Base-by-base conservation (phyloP, 2,797 vertebrate genomes). In the Artibeus jamaicensis region DNA sequence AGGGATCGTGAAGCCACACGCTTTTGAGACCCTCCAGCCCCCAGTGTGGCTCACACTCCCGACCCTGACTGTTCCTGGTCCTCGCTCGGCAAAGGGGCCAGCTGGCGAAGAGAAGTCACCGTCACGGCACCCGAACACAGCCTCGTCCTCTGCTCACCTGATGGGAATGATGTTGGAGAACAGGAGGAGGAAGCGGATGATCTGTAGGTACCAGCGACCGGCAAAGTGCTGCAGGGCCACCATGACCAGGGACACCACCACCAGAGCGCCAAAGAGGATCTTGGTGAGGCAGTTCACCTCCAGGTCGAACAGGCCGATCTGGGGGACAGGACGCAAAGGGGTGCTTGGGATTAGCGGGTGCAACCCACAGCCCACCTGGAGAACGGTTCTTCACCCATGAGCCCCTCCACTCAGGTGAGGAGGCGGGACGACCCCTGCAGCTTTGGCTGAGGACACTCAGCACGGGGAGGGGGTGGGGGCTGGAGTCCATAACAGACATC, bases 111-210 rank as follows among this genome's bases (percentile, higher is more conserved):
- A 81, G 9, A 34, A 7, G 39, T 10, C 0, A 24, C 10, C 0
- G 0, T 0, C 44, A 8, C 0, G 0, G 50, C 29, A 0, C 37
- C 12, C 50, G 15, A 2, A 39, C 3, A 0, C 42, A 1, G 32
- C 65, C 37, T 3, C 1, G 0, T 9, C 1, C 3, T 1, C 3
- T 0, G 44, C 98, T 86, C 29, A 99, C 99, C 99, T 99, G 91
- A 99, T 99, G 95, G 99, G 99, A 71, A 99, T 99, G 73, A 99
- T 99, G 98, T 99, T 99, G 26, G 99, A 99, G 96, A 99, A 99
- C 22, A 99, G 98, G 65, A 99, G 99, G 32, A 99, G 98, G 98
- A 99, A 99, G 48, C 99, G 99, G 96, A 99, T 98, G 96, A 99
- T 99, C 98, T 99, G 99, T 10, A 99, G 99, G 98, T 99, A 99